phyloP scores from a whole-genome alignment of 2,888 invertebrate species.

The Sicus ferrugineus region DNA sequence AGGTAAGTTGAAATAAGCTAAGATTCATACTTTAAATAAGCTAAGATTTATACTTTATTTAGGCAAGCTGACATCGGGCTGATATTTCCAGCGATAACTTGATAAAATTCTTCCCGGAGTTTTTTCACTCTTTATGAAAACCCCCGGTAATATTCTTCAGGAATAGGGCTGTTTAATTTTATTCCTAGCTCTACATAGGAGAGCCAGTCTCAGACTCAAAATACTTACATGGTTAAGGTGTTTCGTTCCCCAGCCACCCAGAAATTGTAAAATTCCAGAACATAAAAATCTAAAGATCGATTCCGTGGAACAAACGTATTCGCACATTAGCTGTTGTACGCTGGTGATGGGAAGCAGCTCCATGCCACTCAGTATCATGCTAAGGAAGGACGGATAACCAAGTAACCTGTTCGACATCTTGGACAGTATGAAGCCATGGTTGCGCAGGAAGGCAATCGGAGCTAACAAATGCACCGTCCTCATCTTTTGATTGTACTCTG shows the following conservation, averaged over 20 bases:
- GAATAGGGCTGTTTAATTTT: too few relatives aligned
- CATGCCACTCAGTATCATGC: slow-evolving; percentile 58
- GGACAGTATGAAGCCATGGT: slow-evolving; percentile 65
- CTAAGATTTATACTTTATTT: too few relatives aligned
- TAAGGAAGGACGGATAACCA: slow-evolving; percentile 54
- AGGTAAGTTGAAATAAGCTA: too few relatives aligned
- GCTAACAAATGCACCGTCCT: slow-evolving; percentile 74
- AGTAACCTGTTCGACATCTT: slow-evolving; percentile 62
- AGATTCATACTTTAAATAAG: too few relatives aligned
- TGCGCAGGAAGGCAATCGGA: slow-evolving; percentile 72
- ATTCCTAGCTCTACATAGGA: too few relatives aligned
- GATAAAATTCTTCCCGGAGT: too few relatives aligned
- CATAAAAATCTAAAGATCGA: slow-evolving; percentile 56
- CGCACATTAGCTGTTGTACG: slow-evolving; percentile 53
- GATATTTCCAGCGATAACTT: too few relatives aligned
- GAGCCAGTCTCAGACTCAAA: too few relatives aligned
- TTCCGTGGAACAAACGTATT: slow-evolving; percentile 69
- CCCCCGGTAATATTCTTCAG: too few relatives aligned
- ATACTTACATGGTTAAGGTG: slow-evolving; percentile 62
- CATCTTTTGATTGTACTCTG: slow-evolving; percentile 74
- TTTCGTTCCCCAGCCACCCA: slow-evolving; percentile 58
- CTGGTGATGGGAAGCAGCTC: slow-evolving; percentile 71
- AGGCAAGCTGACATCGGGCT: too few relatives aligned
- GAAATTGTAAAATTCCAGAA: slow-evolving; percentile 54
- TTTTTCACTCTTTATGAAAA: too few relatives aligned